Evolutionary conservation across 2,113 vertebrate genomes (phyloP).

Genomic region (Rallus limicola): DNA sequence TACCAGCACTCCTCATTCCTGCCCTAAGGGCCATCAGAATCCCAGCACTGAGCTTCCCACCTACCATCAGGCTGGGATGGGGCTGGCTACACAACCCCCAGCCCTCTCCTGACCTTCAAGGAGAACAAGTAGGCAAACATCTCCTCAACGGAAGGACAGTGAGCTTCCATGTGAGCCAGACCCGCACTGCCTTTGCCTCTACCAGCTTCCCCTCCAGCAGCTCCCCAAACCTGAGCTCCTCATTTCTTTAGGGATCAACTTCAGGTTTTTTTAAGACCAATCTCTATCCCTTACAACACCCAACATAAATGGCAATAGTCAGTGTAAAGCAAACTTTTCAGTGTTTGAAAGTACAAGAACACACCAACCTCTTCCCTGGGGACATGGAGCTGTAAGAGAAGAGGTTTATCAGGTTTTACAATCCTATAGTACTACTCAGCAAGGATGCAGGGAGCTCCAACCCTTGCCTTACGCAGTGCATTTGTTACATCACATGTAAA

Average conservation of each 20-base stretch:
- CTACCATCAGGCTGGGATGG: background rate
- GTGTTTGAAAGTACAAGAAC: background rate
- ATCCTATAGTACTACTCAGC: background rate
- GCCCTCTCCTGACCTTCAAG: background rate
- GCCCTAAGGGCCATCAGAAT: background rate
- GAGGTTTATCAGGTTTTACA: background rate
- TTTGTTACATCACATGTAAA: background rate
- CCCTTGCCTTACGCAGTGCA: background rate
- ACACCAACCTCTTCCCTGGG: background rate
- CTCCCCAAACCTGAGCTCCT: background rate
- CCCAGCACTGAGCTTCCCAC: background rate
- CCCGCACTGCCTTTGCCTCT: background rate
- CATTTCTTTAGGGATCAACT: background rate
- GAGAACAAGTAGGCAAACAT: background rate
- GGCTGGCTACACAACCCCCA: background rate
- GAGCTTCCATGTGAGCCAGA: background rate
- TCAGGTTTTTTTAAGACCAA: background rate
- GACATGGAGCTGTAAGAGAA: background rate
- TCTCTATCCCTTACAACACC: background rate
- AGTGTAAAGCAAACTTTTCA: background rate
- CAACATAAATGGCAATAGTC: background rate
- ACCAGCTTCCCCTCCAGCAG: background rate
- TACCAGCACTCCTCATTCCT: background rate
- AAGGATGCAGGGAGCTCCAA: background rate
- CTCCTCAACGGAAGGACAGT: fast-evolving